These are phyloP conservation scores for Agraylea sexmaculata DNA, from an alignment of 1,140 invertebrate species.

Conservation along the genomic window DNA sequence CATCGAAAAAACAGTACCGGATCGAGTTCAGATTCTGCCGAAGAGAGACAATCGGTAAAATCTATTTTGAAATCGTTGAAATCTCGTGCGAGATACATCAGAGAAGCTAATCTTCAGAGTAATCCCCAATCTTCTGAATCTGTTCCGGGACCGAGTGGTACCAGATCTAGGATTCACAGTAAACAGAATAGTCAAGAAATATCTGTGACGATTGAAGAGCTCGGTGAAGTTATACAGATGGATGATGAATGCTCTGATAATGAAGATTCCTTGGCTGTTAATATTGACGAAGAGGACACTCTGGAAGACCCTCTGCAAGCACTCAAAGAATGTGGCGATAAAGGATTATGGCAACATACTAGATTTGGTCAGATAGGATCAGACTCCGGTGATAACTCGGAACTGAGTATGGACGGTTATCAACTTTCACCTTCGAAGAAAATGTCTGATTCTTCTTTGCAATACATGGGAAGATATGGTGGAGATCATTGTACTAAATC, in stretches of 20 bases:
- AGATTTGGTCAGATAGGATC: constrained; percentile 35
- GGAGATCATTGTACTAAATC: constrained; percentile 37
- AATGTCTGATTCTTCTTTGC: constrained; percentile 22
- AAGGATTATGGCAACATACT: constrained; percentile 23
- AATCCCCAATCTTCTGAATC: too few species aligned
- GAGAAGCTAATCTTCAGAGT: too few species aligned
- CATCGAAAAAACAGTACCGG: constrained; percentile 84
- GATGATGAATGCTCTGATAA: constrained; percentile 22
- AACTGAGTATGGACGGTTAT: constrained; percentile 30
- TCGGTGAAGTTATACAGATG: constrained; percentile 28
- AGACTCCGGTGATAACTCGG: constrained; percentile 39
- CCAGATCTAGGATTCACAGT: too few species aligned
- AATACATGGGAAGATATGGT: constrained; percentile 29
- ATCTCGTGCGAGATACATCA: too few species aligned
- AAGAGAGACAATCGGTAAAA: constrained; percentile 8
- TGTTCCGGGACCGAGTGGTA: too few species aligned
- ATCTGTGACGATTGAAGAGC: constrained; percentile 28
- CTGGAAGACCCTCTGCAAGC: constrained; percentile 16
- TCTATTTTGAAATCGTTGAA: too few species aligned
- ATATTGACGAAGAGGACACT: constrained; percentile 32
- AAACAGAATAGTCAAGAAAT: too few species aligned
- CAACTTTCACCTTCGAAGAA: constrained; percentile 36
- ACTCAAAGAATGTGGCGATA: neutral
- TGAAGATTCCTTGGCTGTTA: constrained; percentile 30
- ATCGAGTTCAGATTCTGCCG: constrained; percentile 56